Conservation (phyloP, 2,888 invertebrate species). For the Pyrocoelia pectoralis region DNA sequence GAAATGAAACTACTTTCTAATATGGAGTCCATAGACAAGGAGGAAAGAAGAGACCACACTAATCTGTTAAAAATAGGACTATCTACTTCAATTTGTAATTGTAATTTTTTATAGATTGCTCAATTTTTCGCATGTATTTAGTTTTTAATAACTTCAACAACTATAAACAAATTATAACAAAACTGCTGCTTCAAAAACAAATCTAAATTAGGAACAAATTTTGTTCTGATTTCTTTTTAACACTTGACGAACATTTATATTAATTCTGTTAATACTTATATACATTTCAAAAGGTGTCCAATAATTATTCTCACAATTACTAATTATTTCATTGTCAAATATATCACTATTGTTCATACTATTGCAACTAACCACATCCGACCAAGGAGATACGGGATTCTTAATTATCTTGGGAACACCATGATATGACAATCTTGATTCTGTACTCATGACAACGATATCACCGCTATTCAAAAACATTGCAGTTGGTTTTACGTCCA, state of each 20-base stretch:
- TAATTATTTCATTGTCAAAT: slow-evolving; percentile 44
- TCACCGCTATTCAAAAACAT: slow-evolving; percentile 89
- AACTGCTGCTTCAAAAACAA: too few species aligned
- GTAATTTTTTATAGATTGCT: too few species aligned
- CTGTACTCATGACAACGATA: slow-evolving; percentile 87
- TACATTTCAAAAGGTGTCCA: slow-evolving; percentile 70
- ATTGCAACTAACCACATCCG: slow-evolving; percentile 61
- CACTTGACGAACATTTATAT: slow-evolving; percentile 94
- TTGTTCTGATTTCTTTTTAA: slow-evolving; percentile 66
- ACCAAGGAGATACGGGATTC: too few species aligned
- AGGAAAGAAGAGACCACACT: too few species aligned
- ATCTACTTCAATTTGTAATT: too few species aligned
- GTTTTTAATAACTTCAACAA: too few species aligned
- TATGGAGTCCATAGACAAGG: too few species aligned
- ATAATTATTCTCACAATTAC: slow-evolving; percentile 55
- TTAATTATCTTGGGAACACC: slow-evolving; percentile 87
- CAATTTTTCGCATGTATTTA: too few species aligned
- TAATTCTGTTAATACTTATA: slow-evolving; percentile 80
- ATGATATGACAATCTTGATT: slow-evolving; percentile 88
- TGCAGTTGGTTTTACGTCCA: slow-evolving; percentile 72
- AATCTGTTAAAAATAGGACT: too few species aligned
- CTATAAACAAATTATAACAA: too few species aligned
- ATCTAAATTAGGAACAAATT: neutral
- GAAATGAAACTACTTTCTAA: too few species aligned
- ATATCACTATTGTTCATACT: slow-evolving; percentile 28